Evolutionary conservation across 2,888 invertebrate species (phyloP).

Genomic region (Lepetodrilus schrolli): DNA sequence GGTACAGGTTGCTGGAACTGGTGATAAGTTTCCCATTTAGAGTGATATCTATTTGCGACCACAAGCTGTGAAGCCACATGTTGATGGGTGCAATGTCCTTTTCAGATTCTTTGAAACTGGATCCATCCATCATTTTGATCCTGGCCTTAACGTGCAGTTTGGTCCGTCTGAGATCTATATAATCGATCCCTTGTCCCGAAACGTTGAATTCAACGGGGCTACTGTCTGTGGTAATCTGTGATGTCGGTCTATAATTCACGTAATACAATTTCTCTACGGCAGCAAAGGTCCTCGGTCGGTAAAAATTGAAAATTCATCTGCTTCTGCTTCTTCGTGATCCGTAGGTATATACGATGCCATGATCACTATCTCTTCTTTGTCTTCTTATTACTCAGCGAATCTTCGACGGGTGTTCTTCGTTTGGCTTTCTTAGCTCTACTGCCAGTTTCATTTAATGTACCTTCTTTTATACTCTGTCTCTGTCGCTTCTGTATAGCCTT

Average conservation of each 20-base stretch:
- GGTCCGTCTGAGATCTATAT: constrained; percentile 37
- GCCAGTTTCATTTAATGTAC: background rate
- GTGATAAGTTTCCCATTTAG: constrained; percentile 36
- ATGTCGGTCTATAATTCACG: constrained; percentile 30
- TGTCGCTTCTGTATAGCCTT: background rate
- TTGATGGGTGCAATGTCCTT: constrained; percentile 36
- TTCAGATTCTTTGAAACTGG: background rate
- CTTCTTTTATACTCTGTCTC: constrained; percentile 1
- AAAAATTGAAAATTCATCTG: constrained; percentile 35
- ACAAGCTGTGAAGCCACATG: constrained; percentile 33
- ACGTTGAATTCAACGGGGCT: constrained; percentile 39
- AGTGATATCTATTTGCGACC: constrained; percentile 38
- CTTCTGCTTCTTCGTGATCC: background rate
- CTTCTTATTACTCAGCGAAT: background rate
- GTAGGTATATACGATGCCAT: background rate
- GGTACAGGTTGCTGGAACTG: constrained; percentile 37
- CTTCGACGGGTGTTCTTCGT: background rate
- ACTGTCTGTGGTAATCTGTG: constrained; percentile 25
- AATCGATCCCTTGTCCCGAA: constrained; percentile 36
- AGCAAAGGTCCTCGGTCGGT: constrained; percentile 20
- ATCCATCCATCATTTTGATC: constrained; percentile 35
- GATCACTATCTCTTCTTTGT: background rate
- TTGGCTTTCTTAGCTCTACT: background rate
- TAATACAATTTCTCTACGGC: constrained; percentile 32
- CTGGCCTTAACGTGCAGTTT: constrained; percentile 38